Evolutionary conservation across 2,888 invertebrate genomes (phyloP).

Genomic region (Plagodis pulveraria): DNA sequence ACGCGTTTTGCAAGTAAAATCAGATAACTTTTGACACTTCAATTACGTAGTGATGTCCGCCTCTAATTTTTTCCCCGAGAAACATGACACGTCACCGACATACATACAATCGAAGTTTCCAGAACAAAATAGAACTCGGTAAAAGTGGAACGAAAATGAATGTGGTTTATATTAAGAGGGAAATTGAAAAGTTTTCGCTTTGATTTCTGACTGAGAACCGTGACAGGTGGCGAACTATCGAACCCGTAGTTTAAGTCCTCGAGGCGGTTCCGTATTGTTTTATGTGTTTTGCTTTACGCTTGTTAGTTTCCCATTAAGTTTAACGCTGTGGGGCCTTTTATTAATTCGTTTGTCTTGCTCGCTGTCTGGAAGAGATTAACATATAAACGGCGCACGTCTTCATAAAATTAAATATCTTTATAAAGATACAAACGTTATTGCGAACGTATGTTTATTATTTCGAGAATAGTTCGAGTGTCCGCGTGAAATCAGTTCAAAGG

Average conservation of each 20-base stretch:
- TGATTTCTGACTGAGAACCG: constrained; percentile 60
- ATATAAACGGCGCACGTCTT: constrained; percentile 53
- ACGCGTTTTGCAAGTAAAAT: constrained; percentile 84
- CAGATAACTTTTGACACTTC: constrained; percentile 85
- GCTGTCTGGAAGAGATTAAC: constrained; percentile 50
- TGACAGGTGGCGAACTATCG: constrained; percentile 46
- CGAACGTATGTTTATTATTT: constrained; percentile 52
- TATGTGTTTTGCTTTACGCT: constrained; percentile 70
- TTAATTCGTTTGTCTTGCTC: constrained; percentile 59
- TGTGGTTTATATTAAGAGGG: constrained; percentile 60
- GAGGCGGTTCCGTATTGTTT: constrained; percentile 58
- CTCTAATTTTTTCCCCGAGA: constrained; percentile 71
- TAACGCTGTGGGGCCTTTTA: constrained; percentile 59
- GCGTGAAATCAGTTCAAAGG: constrained; percentile 68
- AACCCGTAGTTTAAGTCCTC: constrained; percentile 46
- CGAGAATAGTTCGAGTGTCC: constrained; percentile 55
- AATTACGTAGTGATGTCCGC: constrained; percentile 81
- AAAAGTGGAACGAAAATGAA: constrained; percentile 55
- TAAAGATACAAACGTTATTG: constrained; percentile 44
- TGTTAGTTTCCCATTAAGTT: constrained; percentile 71
- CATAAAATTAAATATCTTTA: constrained; percentile 56
- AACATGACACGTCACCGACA: constrained; percentile 72
- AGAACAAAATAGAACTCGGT: constrained; percentile 71
- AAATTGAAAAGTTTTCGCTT: constrained; percentile 73
- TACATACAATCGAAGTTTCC: constrained; percentile 73